Evolutionary conservation across 2,113 vertebrate species (phyloP).

Genomic region (Aegithalos caudatus): DNA sequence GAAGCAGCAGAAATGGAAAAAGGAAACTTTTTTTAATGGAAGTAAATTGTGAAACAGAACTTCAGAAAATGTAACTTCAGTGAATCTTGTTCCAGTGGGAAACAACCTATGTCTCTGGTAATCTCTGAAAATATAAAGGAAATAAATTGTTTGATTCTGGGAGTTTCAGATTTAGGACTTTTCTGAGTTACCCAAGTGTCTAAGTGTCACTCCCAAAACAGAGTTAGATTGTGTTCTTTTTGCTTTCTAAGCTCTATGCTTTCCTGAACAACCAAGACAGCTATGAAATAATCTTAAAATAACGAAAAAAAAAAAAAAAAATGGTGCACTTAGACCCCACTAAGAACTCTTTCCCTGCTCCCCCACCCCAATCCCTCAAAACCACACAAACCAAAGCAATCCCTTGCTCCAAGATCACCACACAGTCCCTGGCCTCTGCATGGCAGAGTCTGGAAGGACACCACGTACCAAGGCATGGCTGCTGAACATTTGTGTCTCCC

Average conservation of each 20-base stretch:
- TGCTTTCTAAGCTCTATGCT: background rate
- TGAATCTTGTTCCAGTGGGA: background rate
- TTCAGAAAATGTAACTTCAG: background rate
- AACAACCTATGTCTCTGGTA: background rate
- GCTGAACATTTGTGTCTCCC: background rate
- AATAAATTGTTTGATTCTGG: background rate
- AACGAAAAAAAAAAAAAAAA: background rate
- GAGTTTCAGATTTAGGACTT: background rate
- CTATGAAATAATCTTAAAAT: background rate
- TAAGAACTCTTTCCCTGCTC: background rate
- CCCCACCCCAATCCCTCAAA: background rate
- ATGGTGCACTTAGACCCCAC: background rate
- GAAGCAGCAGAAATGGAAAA: background rate
- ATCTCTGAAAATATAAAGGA: background rate
- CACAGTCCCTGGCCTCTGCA: background rate
- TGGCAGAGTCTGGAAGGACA: background rate
- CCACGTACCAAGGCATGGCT: fast-evolving
- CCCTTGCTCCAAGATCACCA: background rate
- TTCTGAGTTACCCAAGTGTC: background rate
- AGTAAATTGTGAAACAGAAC: background rate
- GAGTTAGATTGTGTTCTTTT: background rate
- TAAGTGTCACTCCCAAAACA: background rate
- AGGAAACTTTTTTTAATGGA: background rate
- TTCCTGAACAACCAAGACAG: background rate
- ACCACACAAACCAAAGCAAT: background rate